A percentile compares a stretch with the other conserved stretches of the same genome.
Conservation (phyloP, 2,888 invertebrate genomes). For the Synanthedon vespiformis region DNA sequence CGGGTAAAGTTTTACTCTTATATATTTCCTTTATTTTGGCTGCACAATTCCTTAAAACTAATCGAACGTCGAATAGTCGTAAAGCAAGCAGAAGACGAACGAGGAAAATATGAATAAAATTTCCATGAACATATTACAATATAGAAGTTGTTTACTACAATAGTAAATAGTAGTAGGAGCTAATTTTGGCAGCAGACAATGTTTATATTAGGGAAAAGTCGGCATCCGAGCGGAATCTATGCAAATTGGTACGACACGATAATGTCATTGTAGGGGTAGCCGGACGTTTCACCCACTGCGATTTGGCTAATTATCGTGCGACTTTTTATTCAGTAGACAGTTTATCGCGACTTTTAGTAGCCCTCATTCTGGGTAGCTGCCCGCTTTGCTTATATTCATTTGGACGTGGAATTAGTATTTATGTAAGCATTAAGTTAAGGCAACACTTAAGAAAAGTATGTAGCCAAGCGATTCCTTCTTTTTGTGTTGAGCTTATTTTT, state of each 20-base stretch:
- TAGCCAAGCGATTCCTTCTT: too few relatives aligned
- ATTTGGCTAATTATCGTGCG: slow-evolving; percentile 4
- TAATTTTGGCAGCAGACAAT: slow-evolving; percentile 1
- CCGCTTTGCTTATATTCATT: background rate
- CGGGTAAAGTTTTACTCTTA: too few relatives aligned
- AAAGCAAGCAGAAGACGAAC: too few relatives aligned
- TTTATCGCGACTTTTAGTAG: background rate
- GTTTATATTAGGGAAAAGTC: slow-evolving; percentile 5
- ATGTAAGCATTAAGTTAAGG: too few relatives aligned
- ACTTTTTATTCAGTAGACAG: background rate
- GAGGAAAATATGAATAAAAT: background rate
- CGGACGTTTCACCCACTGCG: background rate
- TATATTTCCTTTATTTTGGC: too few relatives aligned
- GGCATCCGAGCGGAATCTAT: slow-evolving; percentile 17
- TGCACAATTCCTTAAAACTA: too few relatives aligned
- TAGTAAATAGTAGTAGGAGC: background rate
- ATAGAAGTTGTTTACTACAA: background rate
- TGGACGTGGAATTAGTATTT: too few relatives aligned
- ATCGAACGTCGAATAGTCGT: too few relatives aligned
- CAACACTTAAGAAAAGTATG: too few relatives aligned
- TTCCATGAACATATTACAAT: background rate
- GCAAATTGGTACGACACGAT: slow-evolving; percentile 28
- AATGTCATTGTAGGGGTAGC: slow-evolving; percentile 2
- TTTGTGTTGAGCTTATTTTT: too few relatives aligned
- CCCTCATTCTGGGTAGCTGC: background rate